Conservation (phyloP, 1,140 invertebrate species). For the Copidosoma floridanum region DNA sequence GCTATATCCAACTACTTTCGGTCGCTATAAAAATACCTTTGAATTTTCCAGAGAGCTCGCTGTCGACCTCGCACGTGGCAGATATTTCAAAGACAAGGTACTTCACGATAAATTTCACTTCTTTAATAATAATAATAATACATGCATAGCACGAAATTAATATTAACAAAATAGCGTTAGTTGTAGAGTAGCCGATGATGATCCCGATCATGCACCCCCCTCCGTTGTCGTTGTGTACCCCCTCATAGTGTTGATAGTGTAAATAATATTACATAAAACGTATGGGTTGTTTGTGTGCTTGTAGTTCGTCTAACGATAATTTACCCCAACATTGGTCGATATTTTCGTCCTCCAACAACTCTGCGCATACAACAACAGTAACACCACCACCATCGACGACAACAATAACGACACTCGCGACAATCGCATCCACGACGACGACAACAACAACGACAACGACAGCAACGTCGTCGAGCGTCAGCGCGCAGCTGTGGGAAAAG, state of each 20-base stretch:
- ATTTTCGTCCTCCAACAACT: constrained; percentile 48
- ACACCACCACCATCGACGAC: constrained; percentile 16
- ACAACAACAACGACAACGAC: background rate
- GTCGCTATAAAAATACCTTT: background rate
- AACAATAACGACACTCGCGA: constrained; percentile 10
- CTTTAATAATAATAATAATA: no score
- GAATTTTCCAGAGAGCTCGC: constrained; percentile 34
- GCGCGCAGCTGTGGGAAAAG: constrained; percentile 43
- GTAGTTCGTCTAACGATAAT: constrained; percentile 42
- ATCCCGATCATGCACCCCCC: no score
- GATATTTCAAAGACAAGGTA: constrained; percentile 45
- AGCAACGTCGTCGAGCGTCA: background rate
- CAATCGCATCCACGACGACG: background rate
- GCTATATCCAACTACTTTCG: no score
- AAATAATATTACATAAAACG: no score
- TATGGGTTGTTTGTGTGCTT: no score
- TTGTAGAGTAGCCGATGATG: no score
- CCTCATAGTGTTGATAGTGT: no score
- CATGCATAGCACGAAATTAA: no score
- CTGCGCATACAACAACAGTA: constrained; percentile 46
- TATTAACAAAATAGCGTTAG: no score
- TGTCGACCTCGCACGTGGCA: constrained; percentile 20
- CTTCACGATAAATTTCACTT: no score
- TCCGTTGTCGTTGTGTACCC: no score
- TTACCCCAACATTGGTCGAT: constrained; percentile 45